Evolutionary conservation across 2,113 vertebrate species (phyloP), one percentile per base, ranked within the genome.

Genomic region (Eclectus roratus): DNA sequence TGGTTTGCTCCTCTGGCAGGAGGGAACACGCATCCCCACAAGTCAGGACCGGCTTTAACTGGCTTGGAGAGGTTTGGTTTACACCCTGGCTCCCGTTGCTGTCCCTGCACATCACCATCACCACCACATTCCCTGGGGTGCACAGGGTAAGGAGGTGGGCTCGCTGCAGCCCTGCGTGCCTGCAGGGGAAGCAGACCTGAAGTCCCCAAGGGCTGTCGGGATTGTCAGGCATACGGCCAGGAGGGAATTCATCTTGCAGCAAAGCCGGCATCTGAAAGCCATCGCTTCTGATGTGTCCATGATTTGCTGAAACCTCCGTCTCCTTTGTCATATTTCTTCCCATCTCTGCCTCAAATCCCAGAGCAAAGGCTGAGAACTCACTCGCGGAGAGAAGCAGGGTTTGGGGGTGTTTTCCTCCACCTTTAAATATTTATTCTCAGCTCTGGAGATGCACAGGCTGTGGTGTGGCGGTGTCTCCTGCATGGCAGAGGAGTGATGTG

Each of bases 401-500:
- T 25, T 60, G 56, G 56, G n/a, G 2, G 0, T 88, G 77, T 70
- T 2, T 1, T 3, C 12, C 24, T 92, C 73, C 39, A 72, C 70
- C 47, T 88, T 94, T 94, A 89, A 91, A 91, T 93, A 94, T 96
- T 95, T 95, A 96, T 93, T 79, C 84, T 76, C 81, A 69, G 63
- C 90, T 95, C 88, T 93, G 56, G 33, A 44, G 88, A 46, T 70
- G 49, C 2, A 4, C 50, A 33, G 0, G 0, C 65, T 29, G 47
- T n/a, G 43, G 78, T 89, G 46, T 44, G 73, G 64, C 70, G 33
- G 56, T 2, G 0, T 39, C 69, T 81, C 61, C 41, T 37, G 78
- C 79, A 15, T 2, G n/a, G 53, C 28, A 19, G 47, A 15, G n/a
- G 43, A 61, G 43, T 5, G 37, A 28, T 1, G 8, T 13, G 46